Base-by-base conservation (phyloP, 2,888 invertebrate species). In the Lissonota sp. region DNA sequence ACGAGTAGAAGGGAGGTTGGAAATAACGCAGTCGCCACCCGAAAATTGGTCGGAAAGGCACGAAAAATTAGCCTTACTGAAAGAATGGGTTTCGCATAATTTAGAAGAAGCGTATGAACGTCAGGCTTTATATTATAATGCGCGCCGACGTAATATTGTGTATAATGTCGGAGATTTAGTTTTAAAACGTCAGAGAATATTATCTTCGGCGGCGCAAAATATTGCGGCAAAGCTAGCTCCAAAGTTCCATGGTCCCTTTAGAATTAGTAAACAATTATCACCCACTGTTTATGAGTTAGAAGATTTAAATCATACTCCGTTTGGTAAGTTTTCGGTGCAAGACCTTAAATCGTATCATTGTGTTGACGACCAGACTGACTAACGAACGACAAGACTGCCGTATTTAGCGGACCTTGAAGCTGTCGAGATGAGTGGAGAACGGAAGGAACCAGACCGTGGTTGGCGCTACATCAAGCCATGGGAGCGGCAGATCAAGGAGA, bases 371-470 rank as follows among this genome's bases (percentile, higher is more conserved):
- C 7, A 44, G 6, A 44, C 44, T 8, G 39, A 0, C 82, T 80
- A 4, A 12, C 66, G 4, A 83, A 84, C 5, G 1, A 85, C 84
- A 81, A 55, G 75, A 12, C 53, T 12, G 0, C 57, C 75, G 4
- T 14, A 5, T 0, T n/a, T 64, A 0, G 63, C 63, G 4, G 16
- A 62, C 0, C 83, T 82, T 0, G 85, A 81, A 82, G 46, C 75
- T 1, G 64, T 75, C 0, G 79, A 85, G 3, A 58, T 83, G 1
- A 46, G 67, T 0, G 86, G 87, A 49, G 51, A 87, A 0, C 26
- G 26, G 3, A 83, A 87, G 69, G 84, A 86, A 14, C 86, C 88
- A 0, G 67, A 85, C 0, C 85, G 86, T 0, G 51, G 82, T 0
- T 77, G 81, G 0, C 84, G 84, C 26, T 85, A 80, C 79, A 53